phyloP scores from a whole-genome alignment of 1,140 invertebrate species.

The Sitobion miscanthi region DNA sequence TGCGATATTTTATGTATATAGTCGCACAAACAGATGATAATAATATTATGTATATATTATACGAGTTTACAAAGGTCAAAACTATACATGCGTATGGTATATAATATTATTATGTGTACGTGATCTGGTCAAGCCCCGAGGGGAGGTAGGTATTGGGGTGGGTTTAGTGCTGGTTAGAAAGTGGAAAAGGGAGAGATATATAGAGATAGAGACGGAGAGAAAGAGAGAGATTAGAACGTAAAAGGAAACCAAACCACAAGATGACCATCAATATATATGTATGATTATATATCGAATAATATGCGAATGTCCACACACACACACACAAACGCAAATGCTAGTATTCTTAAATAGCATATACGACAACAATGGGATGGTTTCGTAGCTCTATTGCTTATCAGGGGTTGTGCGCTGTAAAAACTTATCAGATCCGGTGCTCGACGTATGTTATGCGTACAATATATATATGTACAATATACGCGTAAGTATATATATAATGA shows the following conservation, averaged over 20 bases:
- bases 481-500: background rate
- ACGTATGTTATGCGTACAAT: background rate
- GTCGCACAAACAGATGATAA: background rate
- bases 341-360: background rate
- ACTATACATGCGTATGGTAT: background rate
- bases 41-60: constrained; percentile 4
- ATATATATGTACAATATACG: background rate
- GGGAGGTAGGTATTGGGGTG: background rate
- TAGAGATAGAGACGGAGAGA: background rate
- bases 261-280: background rate
- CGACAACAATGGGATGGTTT: background rate
- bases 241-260: constrained; percentile 31
- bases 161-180: background rate
- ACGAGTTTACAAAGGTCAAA: background rate
- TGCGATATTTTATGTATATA: background rate
- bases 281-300: background rate
- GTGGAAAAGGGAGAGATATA: constrained; percentile 5
- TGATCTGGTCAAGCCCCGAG: constrained; percentile 5
- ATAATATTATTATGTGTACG: background rate
- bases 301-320: background rate
- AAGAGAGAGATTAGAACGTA: background rate
- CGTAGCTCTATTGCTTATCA: constrained; percentile 1
- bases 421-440: constrained; percentile 48
- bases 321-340: background rate
- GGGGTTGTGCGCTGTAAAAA: constrained; percentile 4